Evolutionary conservation across 2,113 vertebrate genomes (phyloP).

Genomic region (Ochotona princeps): DNA sequence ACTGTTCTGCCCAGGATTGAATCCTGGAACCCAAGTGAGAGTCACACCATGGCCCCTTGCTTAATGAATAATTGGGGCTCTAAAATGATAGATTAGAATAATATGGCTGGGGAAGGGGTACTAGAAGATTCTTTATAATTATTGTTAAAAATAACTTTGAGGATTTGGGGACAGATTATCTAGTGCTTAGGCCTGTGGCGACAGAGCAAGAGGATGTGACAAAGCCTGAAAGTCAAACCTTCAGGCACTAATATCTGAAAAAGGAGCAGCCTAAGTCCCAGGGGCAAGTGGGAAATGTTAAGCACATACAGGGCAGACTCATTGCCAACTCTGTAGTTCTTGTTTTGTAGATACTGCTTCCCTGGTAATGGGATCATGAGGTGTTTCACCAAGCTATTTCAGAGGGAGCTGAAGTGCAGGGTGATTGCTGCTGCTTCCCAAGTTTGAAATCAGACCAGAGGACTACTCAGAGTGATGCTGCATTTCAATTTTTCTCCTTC

Average conservation of each 20-base stretch:
- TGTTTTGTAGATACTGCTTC: constrained; percentile 28
- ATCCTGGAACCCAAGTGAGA: neutral
- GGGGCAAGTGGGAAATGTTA: neutral
- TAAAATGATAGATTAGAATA: neutral
- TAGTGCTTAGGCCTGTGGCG: neutral
- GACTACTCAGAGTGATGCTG: neutral
- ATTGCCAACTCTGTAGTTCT: neutral
- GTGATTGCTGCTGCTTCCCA: neutral
- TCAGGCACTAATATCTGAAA: neutral
- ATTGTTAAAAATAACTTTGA: constrained; percentile 8
- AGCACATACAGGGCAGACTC: neutral
- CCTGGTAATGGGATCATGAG: neutral
- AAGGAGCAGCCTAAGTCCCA: neutral
- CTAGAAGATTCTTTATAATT: neutral
- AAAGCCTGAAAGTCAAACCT: neutral
- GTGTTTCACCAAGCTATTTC: constrained; percentile 13
- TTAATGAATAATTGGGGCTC: neutral
- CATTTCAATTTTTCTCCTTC: neutral
- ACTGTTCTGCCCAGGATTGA: neutral
- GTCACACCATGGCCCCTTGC: neutral
- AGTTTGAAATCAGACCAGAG: neutral
- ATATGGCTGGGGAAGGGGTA: neutral
- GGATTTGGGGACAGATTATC: neutral
- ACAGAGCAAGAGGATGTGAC: neutral
- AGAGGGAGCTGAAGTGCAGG: neutral